Base-by-base conservation (phyloP, 2,888 invertebrate species). In the Cataglyphis livida region DNA sequence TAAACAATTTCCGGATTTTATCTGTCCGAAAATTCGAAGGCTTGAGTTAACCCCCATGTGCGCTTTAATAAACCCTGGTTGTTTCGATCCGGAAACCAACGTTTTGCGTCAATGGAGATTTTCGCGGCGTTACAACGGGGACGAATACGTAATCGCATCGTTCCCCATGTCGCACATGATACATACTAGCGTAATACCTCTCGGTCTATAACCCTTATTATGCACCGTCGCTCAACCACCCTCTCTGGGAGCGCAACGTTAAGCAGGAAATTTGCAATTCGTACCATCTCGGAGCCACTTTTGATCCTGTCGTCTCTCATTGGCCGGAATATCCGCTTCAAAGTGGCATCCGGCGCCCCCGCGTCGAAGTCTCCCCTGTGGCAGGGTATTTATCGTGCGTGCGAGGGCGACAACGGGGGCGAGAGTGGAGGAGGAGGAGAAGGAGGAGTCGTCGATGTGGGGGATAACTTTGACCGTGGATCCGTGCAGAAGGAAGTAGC, bases 191-290 rank as follows among this genome's bases (percentile, higher is more conserved):
- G 54, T 62, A 66, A 66, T 44, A 38, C 9, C 25, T 38, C 57
- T 38, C 59, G 76, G 76, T 68, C 65, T 76, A 68, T 61, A 68
- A 66, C 61, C 75, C 57, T 79, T 81, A 89, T 90, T 88, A 90
- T 88, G 84, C 90, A 84, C 84, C 83, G 70, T 64, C 76, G 57
- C 32, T 70, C 71, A 65, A 38, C 70, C 59, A 51, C 65, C 79
- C 85, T 82, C 84, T 73, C 76, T 83, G 81, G 83, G 51, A 51
- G 74, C 61, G 41, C 73, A 82, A 88, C 85, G 83, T 87, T 85
- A 87, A 75, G 54, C 81, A 82, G 81, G 85, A 85, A 85, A 90
- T 90, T 90, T 90, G 90, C 90, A 90, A 90, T 90, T 90, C 90
- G 87, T 84, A 88, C 84, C 73, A 85, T 83, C 88, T 81, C 75